Conservation (phyloP, 2,113 vertebrate genomes). For the Naja naja region DNA sequence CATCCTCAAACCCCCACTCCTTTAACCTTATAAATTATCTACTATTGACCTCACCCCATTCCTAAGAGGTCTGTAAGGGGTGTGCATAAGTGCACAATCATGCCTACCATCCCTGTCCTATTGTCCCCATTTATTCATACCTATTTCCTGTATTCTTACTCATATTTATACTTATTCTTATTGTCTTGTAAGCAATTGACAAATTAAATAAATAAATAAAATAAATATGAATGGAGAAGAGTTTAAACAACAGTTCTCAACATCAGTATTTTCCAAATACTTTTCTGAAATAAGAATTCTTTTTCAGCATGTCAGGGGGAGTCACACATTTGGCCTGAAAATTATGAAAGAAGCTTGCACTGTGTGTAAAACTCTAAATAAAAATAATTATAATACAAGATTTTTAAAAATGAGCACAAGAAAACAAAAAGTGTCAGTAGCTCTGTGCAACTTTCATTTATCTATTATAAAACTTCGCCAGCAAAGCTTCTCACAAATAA, state of each 20-base stretch:
- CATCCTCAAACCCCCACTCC: too few relatives aligned
- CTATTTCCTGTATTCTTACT: too few relatives aligned
- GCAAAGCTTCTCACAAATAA: not conserved
- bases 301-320: not conserved
- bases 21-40: too few relatives aligned
- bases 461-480: not conserved
- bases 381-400: conserved; percentile 37
- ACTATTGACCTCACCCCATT: too few relatives aligned
- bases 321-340: conserved; percentile 16
- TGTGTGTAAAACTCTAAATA: not conserved
- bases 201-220: too few relatives aligned
- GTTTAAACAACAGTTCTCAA: not conserved
- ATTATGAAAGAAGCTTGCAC: conserved; percentile 36
- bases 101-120: too few relatives aligned
- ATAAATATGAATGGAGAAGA: not conserved
- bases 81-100: too few relatives aligned
- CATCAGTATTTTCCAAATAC: not conserved
- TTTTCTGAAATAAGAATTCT: not conserved
- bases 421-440: not conserved
- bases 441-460: not conserved
- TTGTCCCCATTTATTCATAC: too few relatives aligned
- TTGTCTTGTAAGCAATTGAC: too few relatives aligned
- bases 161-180: too few relatives aligned
- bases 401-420: not conserved
- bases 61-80: too few relatives aligned